phyloP scores from a whole-genome alignment of 2,797 vertebrate species.

The Cygnus olor region DNA sequence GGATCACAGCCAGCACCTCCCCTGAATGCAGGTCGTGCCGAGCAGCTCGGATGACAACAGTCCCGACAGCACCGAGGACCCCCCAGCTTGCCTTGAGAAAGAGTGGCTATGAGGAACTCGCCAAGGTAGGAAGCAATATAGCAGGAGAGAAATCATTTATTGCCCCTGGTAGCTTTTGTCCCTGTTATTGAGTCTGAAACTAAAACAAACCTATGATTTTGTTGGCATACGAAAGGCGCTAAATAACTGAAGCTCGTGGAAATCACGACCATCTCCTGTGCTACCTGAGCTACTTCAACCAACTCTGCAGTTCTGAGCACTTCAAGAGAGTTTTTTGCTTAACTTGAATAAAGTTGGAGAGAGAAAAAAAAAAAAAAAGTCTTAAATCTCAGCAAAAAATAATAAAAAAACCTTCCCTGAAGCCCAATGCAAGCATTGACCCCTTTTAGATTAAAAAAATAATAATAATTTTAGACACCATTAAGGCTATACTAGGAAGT shows the following conservation, averaged over 20 bases:
- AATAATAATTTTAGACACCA: neutral
- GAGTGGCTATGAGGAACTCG: neutral
- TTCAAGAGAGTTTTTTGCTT: neutral
- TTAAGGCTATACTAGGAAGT: neutral
- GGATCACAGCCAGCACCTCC: fast-evolving
- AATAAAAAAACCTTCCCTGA: neutral
- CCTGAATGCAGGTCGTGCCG: neutral
- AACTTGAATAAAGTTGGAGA: neutral
- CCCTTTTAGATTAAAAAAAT: neutral
- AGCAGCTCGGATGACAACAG: neutral
- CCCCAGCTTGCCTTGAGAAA: neutral
- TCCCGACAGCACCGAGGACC: fast-evolving
- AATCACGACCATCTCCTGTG: neutral
- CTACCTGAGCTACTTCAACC: neutral
- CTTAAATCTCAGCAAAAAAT: neutral
- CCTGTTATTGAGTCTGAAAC: neutral
- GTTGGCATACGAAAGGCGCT: neutral
- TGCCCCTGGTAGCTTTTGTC: neutral
- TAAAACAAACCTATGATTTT: neutral
- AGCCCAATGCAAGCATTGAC: neutral
- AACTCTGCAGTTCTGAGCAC: neutral
- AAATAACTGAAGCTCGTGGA: neutral
- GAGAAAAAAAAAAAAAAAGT: neutral
- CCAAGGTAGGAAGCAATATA: neutral
- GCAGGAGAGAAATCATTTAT: neutral